These are phyloP conservation scores for Calyptomena viridis DNA, from an alignment of 2,113 vertebrate genomes.

Conservation along the genomic window DNA sequence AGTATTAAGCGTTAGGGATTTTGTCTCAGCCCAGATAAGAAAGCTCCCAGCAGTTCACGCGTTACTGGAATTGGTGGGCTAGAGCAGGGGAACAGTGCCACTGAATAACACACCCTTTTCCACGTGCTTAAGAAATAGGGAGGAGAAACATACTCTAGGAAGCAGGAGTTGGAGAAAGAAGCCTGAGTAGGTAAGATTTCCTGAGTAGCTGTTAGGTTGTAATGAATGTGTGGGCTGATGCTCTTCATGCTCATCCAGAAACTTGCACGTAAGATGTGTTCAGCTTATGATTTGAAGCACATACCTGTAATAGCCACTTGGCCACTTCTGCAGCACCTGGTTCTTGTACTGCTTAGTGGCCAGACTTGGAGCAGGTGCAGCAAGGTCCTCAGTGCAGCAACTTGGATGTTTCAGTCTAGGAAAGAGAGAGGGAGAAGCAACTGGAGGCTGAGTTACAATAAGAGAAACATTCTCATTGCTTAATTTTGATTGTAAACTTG, in stretches of 20 bases:
- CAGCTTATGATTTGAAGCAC: not conserved
- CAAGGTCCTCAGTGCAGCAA: not conserved
- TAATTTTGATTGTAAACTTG: not conserved
- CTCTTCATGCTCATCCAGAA: not conserved
- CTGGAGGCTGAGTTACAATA: not conserved
- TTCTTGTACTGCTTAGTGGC: not conserved
- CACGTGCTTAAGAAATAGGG: not conserved
- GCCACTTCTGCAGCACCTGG: not conserved
- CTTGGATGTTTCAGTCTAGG: not conserved
- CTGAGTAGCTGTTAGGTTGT: not conserved
- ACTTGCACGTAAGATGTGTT: not conserved
- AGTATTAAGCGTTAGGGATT: not conserved
- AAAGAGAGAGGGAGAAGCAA: not conserved
- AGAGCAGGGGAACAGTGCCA: not conserved
- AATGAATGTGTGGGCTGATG: not conserved
- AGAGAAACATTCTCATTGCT: not conserved
- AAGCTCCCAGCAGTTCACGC: not conserved
- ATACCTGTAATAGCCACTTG: not conserved
- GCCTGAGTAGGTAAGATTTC: not conserved
- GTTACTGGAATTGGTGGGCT: not conserved
- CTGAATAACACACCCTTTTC: not conserved
- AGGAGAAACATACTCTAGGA: not conserved
- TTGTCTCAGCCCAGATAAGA: not conserved
- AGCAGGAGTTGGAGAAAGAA: not conserved
- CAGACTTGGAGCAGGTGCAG: not conserved